Percentiles rank a stretch among this genome's conserved stretches.
phyloP scores from a whole-genome alignment of 2,797 vertebrate species.

The Balearica regulorum region DNA sequence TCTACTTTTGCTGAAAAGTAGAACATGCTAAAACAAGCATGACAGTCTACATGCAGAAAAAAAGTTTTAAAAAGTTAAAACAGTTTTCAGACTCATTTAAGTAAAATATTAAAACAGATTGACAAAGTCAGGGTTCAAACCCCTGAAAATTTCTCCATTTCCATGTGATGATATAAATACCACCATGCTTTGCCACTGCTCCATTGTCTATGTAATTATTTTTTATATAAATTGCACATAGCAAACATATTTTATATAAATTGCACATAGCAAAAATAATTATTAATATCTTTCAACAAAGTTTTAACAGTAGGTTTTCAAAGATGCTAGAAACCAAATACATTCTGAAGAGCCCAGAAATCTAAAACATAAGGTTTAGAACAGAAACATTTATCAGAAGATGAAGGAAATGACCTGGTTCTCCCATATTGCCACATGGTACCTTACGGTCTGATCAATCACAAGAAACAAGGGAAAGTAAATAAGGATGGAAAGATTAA shows the following conservation, averaged over 20 bases:
- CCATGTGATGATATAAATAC: background rate
- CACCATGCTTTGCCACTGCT: background rate
- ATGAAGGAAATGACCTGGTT: background rate
- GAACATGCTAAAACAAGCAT: background rate
- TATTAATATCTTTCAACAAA: background rate
- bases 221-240: background rate
- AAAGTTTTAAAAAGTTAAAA: background rate
- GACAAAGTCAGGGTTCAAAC: background rate
- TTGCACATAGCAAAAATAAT: background rate
- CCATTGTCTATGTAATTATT: background rate
- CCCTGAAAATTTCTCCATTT: background rate
- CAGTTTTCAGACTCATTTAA: background rate
- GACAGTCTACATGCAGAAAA: background rate
- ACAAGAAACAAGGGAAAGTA: background rate
- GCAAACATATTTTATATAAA: background rate
- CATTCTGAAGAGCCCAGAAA: background rate
- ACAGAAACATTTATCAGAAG: background rate
- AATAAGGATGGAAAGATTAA: background rate
- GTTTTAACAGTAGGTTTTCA: background rate
- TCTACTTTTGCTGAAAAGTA: background rate
- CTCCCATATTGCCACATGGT: background rate
- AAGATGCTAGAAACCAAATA: background rate
- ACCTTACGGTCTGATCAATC: fast-evolving
- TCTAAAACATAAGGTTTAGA: background rate
- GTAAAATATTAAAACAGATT: background rate